A percentile compares a stretch with the other conserved stretches of the same genome.
phyloP scores from a whole-genome alignment of 1,140 invertebrate genomes.

The Bombus terrestris region DNA sequence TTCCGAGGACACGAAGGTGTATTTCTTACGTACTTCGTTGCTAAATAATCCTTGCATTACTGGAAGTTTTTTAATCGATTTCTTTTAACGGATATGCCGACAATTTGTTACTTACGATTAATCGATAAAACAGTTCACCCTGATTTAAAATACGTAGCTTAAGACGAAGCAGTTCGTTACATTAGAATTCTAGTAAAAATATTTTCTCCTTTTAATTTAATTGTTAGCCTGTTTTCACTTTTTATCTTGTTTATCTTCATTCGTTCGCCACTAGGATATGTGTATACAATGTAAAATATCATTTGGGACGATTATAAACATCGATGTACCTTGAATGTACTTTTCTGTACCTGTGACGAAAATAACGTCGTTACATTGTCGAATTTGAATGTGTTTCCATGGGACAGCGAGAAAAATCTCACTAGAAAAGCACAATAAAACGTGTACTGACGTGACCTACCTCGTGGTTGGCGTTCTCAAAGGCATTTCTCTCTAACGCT shows the following conservation, averaged over 20 bases:
- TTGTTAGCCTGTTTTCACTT: not conserved
- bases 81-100: not conserved
- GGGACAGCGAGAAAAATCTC: not conserved
- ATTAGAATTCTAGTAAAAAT: not conserved
- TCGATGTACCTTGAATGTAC: not conserved
- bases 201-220: not conserved
- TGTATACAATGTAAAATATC: not conserved
- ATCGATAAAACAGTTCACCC: not conserved
- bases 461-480: not conserved
- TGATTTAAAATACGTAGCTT: not conserved
- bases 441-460: slow-evolving; percentile 16
- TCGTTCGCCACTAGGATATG: not conserved
- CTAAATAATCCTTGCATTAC: not conserved
- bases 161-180: not conserved
- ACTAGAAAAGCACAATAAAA: slow-evolving; percentile 39
- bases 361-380: not conserved
- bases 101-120: not conserved
- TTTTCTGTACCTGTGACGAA: not conserved
- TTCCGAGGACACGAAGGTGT: not conserved
- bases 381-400: slow-evolving; percentile 5
- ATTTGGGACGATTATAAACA: not conserved
- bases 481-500: slow-evolving; percentile 3
- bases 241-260: not conserved
- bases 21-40: not conserved
- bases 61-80: not conserved